These are phyloP conservation scores for Poeciliopsis gracilis DNA, from an alignment of 2,797 vertebrate genomes.

Conservation along the genomic window DNA sequence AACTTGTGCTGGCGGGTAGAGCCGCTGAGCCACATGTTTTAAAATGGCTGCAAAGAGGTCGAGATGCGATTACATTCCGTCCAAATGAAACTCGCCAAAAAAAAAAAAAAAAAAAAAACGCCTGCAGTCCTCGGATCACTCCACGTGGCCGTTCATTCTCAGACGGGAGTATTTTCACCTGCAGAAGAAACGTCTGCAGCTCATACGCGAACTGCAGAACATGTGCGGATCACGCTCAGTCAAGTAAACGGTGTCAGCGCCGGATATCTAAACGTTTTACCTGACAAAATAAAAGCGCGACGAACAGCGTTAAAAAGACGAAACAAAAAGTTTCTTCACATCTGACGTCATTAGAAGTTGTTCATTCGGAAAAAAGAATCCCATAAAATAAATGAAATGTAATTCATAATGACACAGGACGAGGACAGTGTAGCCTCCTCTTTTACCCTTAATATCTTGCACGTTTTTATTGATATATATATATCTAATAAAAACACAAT, in stretches of 20 bases:
- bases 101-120: too few relatives aligned
- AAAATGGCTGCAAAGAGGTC: background rate
- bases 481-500: too few relatives aligned
- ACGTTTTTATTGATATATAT: background rate
- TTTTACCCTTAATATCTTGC: background rate
- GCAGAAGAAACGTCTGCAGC: background rate
- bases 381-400: too few relatives aligned
- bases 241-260: background rate
- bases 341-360: background rate
- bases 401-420: background rate
- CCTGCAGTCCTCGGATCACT: slow-evolving; percentile 11
- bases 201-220: background rate
- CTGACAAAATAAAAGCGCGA: slow-evolving; percentile 50
- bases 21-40: slow-evolving; percentile 47
- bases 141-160: background rate
- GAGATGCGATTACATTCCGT: background rate
- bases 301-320: background rate
- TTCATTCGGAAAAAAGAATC: background rate
- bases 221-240: background rate
- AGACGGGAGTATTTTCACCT: background rate
- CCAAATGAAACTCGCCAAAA: background rate
- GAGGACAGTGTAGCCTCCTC: background rate
- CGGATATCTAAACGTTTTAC: background rate
- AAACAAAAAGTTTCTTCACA: background rate
- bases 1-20: slow-evolving; percentile 24